Percentiles rank a stretch among this genome's conserved stretches.
Conservation (phyloP, 37 sponge, comb jelly and placozoan species). For the Haliclona indistincta region DNA sequence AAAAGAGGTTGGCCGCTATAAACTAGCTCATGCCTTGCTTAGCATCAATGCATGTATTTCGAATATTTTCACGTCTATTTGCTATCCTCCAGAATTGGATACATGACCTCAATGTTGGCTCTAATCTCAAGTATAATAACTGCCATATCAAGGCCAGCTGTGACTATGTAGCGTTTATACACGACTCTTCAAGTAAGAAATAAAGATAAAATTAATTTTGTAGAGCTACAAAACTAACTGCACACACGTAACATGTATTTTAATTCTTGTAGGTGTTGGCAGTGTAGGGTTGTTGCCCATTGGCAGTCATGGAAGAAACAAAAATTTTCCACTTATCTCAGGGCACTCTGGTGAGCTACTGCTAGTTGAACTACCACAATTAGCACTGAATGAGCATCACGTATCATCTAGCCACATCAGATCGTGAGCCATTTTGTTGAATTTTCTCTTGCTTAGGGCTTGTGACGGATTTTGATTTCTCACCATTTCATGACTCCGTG, state of each 20-base stretch:
- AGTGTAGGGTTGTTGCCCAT: constrained; percentile 62
- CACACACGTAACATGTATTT: too few species aligned
- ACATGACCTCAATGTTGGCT: constrained; percentile 71
- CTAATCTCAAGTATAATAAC: constrained; percentile 52
- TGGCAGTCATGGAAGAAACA: constrained; percentile 50
- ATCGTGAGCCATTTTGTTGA: background rate
- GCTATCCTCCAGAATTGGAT: constrained; percentile 60
- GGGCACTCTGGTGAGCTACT: constrained; percentile 44
- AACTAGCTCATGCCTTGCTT: background rate
- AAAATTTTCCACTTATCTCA: constrained; percentile 50
- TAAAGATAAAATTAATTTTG: background rate
- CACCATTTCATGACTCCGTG: constrained; percentile 76
- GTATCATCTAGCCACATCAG: background rate
- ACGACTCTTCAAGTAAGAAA: constrained; percentile 53
- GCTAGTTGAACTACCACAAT: too few species aligned
- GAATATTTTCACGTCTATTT: background rate
- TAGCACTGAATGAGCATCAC: background rate
- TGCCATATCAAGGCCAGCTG: constrained; percentile 68
- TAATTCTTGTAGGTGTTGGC: constrained; percentile 43
- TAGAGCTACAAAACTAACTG: background rate
- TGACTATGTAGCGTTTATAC: constrained; percentile 55
- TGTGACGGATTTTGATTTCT: constrained; percentile 84
- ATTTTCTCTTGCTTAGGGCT: too few species aligned
- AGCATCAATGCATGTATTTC: too few species aligned
- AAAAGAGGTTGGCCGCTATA: constrained; percentile 56